phyloP scores from a whole-genome alignment of 2,888 invertebrate genomes.

The Sialis lutaria region DNA sequence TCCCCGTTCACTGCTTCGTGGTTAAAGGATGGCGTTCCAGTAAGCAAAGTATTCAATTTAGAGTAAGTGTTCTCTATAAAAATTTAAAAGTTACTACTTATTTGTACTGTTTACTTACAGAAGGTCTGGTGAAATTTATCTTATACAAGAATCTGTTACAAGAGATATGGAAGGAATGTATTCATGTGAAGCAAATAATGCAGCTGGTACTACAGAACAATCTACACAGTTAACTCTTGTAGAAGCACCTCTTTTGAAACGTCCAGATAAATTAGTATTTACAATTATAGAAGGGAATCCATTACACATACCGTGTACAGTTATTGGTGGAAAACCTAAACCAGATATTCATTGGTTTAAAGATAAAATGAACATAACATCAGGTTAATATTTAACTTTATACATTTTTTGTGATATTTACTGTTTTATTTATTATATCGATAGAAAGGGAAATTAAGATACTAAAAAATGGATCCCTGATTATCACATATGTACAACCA shows the following conservation, averaged over 20 bases:
- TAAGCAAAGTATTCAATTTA: too few relatives aligned
- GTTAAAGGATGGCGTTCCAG: too few relatives aligned
- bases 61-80: too few relatives aligned
- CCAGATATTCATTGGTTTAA: constrained; percentile 44
- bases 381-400: not conserved
- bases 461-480: constrained; percentile 6
- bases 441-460: not conserved
- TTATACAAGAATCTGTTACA: constrained; percentile 23
- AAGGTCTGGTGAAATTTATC: constrained; percentile 26
- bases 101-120: constrained; percentile 15
- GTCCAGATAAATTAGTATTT: not conserved
- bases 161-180: constrained; percentile 25
- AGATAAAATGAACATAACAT: constrained; percentile 3
- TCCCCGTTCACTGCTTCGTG: too few relatives aligned
- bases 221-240: constrained; percentile 11
- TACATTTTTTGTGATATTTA: not conserved
- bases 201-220: constrained; percentile 22
- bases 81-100: too few relatives aligned
- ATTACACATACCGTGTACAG: constrained; percentile 11
- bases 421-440: not conserved
- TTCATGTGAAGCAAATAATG: constrained; percentile 25
- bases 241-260: not conserved
- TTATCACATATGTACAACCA: constrained; percentile 1
- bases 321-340: constrained; percentile 37
- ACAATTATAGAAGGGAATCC: not conserved